These are phyloP conservation scores for Laupala kohalensis DNA, from an alignment of 1,140 invertebrate species.

Conservation along the genomic window DNA sequence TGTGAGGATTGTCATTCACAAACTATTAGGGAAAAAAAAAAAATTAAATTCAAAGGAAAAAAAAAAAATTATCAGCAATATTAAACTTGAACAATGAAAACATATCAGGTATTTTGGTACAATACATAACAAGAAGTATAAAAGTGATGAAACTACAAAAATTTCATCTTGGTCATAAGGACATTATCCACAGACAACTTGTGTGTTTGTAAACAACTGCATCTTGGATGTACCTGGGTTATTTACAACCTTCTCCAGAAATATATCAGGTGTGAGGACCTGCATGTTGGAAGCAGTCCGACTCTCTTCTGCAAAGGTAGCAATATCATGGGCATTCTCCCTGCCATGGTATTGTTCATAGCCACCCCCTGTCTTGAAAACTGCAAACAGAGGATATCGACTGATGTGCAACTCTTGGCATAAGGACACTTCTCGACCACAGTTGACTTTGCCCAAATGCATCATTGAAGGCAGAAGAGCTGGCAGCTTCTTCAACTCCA, in stretches of 20 bases:
- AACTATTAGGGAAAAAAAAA: too few relatives aligned
- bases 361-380: slow-evolving; percentile 54
- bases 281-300: slow-evolving; percentile 45
- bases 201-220: too few relatives aligned
- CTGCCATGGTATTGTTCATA: slow-evolving; percentile 59
- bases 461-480: slow-evolving; percentile 38
- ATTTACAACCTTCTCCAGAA: slow-evolving; percentile 23
- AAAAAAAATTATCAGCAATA: neutral
- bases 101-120: neutral
- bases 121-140: too few relatives aligned
- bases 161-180: too few relatives aligned
- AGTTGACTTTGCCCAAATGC: slow-evolving; percentile 49
- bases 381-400: slow-evolving; percentile 54
- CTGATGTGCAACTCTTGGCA: slow-evolving; percentile 41
- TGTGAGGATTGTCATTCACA: too few relatives aligned
- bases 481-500: slow-evolving; percentile 44
- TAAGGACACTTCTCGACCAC: slow-evolving; percentile 33
- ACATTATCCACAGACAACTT: too few relatives aligned
- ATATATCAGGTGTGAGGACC: slow-evolving; percentile 45
- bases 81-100: neutral
- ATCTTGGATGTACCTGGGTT: neutral
- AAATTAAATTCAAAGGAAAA: neutral
- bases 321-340: slow-evolving; percentile 46
- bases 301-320: slow-evolving; percentile 52
- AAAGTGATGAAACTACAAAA: too few relatives aligned